Percentiles rank a stretch among this genome's conserved stretches.
Conservation (phyloP, 2,888 invertebrate species). For the Leptopterna dolabrata region DNA sequence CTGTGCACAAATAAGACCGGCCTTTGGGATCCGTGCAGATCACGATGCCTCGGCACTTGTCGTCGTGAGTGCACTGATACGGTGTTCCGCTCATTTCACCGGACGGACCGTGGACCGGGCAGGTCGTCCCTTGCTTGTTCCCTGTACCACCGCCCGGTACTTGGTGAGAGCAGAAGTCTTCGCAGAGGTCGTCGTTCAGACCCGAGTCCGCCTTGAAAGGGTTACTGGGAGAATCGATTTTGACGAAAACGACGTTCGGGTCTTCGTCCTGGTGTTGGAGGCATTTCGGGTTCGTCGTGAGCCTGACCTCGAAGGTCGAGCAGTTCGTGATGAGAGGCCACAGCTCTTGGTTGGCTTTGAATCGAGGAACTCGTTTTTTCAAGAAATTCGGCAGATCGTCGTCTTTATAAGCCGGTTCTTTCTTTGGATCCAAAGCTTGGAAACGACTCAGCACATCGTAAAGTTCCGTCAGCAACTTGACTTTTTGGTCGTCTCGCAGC, state of each 20-base stretch:
- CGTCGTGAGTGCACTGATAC: constrained; percentile 27
- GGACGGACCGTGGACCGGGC: not conserved
- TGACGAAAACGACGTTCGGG: not conserved
- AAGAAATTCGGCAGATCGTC: constrained; percentile 9
- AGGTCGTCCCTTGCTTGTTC: not conserved
- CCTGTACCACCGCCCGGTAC: not conserved
- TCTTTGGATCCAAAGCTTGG: not conserved
- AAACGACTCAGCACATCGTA: not conserved
- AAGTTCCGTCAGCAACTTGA: not conserved
- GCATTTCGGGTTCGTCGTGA: not conserved
- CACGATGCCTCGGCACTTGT: constrained; percentile 12
- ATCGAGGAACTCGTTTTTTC: not conserved
- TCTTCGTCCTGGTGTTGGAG: not conserved
- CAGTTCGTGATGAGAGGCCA: not conserved
- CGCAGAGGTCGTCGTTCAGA: not conserved
- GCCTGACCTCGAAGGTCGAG: not conserved
- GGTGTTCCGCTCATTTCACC: not conserved
- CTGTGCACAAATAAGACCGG: constrained; percentile 22
- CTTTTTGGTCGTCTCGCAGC: not conserved
- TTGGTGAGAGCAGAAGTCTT: not conserved
- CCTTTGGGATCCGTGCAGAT: constrained; percentile 10
- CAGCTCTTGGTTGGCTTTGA: not conserved
- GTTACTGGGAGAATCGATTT: not conserved
- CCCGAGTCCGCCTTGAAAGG: not conserved
- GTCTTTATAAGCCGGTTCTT: not conserved